Base-by-base conservation (phyloP, 1,140 invertebrate species). In the Wasmannia auropunctata region DNA sequence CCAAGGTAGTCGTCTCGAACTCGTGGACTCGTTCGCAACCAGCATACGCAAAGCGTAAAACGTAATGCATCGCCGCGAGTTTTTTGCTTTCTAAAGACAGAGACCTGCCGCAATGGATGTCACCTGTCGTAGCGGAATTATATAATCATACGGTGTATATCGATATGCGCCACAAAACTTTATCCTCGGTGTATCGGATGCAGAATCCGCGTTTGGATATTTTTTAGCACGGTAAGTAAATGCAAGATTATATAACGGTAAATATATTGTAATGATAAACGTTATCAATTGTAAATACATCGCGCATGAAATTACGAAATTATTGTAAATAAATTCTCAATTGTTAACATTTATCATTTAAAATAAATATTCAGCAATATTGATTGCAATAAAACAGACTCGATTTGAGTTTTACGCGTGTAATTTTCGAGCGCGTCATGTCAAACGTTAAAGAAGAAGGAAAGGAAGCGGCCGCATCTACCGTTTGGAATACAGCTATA, bases 1-100 rank as follows among this genome's bases (percentile, higher is more conserved):
- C 51, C 51, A 60, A 72, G 54, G 51, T 40, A 74, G 51, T 72
- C 25, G 19, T 74, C 54, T 83, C 40, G 51, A 34, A 58, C 51
- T 74, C 19, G 37, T 74, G 67, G 56, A 34, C 51, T 60, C 54
- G 37, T 25, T 72, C 14, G 34, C 25, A 22, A n/a, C 8, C 28
- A n/a, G 25, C 19, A 6, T 28, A 22, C 25, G 51, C 16, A 11
- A 58, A 19, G n/a, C n/a, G 19, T 34, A 37, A 46, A 74, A 19
- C n/a, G 14, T 37, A 8, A 74, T 81, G 25, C 34, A 14, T 72
- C 16, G 43, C 6, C 25, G 34, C 8, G 22, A 51, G n/a, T n/a
- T 80, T 19, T 14, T 40, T 31, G 3, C 1, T 34, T 28, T 16
- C 19, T 56, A 25, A 72, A 46, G 37, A 34, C 14, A 31, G 37